Percentiles rank a stretch among this genome's conserved stretches.
Evolutionary conservation across 1,140 invertebrate genomes (phyloP).

Genomic region (Babylonia areolata): DNA sequence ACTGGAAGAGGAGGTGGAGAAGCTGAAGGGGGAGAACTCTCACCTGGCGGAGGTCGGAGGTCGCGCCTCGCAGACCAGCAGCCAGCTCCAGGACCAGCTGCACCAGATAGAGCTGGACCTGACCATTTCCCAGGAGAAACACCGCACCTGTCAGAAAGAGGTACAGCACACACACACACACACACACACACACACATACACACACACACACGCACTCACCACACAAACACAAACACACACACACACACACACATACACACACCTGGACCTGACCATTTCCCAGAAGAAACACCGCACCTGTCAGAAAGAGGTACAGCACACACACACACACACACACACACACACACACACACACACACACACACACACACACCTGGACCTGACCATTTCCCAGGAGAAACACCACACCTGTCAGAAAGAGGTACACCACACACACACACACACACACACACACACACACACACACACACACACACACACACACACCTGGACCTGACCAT

Average conservation of each 20-base stretch:
- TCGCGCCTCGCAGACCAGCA: conserved; percentile 52
- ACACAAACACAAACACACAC: not conserved
- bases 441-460: not conserved
- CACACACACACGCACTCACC: not conserved
- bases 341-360: not conserved
- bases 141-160: conserved; percentile 75
- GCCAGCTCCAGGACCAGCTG: conserved; percentile 64
- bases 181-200: not conserved
- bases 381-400: no score
- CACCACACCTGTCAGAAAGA: no score
- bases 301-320: not conserved
- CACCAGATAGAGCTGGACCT: conserved; percentile 73
- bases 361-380: not conserved
- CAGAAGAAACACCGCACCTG: no score
- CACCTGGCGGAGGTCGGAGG: conserved; percentile 61
- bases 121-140: conserved; percentile 73
- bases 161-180: conserved; percentile 44
- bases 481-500: not conserved
- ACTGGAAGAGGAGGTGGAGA: conserved; percentile 69
- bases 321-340: not conserved
- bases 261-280: no score
- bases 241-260: not conserved
- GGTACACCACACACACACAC: not conserved
- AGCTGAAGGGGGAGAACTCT: conserved; percentile 68
- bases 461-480: not conserved